Conservation (phyloP, 2,888 invertebrate genomes). For the Hemaris fuciformis region DNA sequence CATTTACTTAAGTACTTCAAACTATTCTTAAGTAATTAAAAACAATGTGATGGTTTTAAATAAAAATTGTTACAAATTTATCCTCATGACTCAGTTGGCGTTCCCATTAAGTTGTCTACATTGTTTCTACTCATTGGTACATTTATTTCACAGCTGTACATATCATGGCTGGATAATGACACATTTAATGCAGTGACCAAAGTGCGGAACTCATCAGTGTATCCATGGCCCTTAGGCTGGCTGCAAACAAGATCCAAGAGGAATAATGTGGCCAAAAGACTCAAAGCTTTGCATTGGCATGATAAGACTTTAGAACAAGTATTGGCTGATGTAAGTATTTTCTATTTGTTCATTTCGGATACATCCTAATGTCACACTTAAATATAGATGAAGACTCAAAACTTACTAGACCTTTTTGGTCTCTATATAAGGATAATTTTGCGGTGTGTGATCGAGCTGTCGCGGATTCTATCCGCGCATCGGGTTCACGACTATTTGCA, state of each 20-base stretch:
- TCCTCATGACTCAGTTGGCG: background rate
- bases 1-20: no score
- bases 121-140: background rate
- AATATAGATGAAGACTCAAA: no score
- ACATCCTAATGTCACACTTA: no score
- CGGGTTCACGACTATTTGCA: no score
- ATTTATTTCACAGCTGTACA: constrained; percentile 83
- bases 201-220: constrained; percentile 92
- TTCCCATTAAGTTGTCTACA: background rate
- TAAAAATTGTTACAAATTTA: background rate
- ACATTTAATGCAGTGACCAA: constrained; percentile 92
- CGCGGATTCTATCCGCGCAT: no score
- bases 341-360: no score
- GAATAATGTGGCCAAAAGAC: constrained; percentile 84
- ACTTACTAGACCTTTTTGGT: no score
- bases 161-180: constrained; percentile 92
- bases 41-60: no score
- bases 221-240: constrained; percentile 95
- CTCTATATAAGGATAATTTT: no score
- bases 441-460: no score
- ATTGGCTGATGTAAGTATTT: constrained; percentile 82
- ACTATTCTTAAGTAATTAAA: no score
- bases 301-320: constrained; percentile 90
- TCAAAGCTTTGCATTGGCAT: constrained; percentile 91
- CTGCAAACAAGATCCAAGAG: constrained; percentile 90